A percentile compares a stretch with the other conserved stretches of the same genome.
Conservation (phyloP, 1,140 invertebrate species). For the Piezodorus guildinii region DNA sequence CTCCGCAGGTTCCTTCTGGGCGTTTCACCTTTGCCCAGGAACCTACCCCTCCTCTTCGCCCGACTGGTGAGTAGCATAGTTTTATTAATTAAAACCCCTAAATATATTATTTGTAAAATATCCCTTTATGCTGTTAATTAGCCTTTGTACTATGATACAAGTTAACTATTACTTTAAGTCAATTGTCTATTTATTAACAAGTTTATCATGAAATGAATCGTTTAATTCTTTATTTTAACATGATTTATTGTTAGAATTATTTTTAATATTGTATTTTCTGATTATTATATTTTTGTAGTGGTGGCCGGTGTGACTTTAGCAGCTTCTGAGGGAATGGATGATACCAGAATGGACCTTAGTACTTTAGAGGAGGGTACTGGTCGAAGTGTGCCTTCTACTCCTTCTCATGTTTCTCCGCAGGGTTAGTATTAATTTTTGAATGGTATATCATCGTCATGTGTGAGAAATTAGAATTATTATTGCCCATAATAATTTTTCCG, state of each 20-base stretch:
- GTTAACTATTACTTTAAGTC: too few species aligned
- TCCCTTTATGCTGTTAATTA: too few species aligned
- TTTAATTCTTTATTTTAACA: too few species aligned
- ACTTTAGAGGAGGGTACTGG: constrained; percentile 52
- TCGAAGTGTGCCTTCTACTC: constrained; percentile 57
- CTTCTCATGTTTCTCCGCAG: constrained; percentile 57
- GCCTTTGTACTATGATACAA: too few species aligned
- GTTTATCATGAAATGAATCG: too few species aligned
- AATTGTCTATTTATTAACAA: too few species aligned
- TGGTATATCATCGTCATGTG: too few species aligned
- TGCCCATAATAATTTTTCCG: not conserved
- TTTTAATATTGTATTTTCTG: too few species aligned
- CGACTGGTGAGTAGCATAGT: not conserved
- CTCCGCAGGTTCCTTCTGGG: constrained; percentile 56
- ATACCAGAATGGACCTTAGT: constrained; percentile 60
- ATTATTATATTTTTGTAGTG: not conserved
- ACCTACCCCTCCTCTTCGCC: constrained; percentile 24
- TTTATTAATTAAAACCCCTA: too few species aligned
- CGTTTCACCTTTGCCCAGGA: constrained; percentile 57
- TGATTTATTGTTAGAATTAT: too few species aligned
- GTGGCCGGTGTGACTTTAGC: constrained; percentile 35
- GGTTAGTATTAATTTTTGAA: constrained; percentile 22
- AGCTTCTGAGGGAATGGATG: constrained; percentile 56
- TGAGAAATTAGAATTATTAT: not conserved
- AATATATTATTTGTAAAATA: too few species aligned